Evolutionary conservation across 2,113 vertebrate species (phyloP), one percentile per base, ranked within the genome.

Genomic region (Panthera leo): DNA sequence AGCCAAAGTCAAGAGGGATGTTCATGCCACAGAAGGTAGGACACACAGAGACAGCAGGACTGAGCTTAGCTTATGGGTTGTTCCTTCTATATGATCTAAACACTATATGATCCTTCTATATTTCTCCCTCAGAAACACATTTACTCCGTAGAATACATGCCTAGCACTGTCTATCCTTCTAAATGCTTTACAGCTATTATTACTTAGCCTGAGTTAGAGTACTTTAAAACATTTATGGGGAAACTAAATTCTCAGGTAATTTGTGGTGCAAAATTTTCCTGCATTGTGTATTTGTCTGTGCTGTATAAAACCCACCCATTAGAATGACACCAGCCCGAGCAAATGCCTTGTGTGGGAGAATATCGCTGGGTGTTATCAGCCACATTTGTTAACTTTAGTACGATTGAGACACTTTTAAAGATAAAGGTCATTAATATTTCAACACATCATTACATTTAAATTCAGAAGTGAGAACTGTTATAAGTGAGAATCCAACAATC

Each of bases 391-490:
- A 98, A 96, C 94, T 95, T 97, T 71, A 97, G 83, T 92, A 94
- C 96, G 97, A 95, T 61, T 82, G 94, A 97, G 95, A 93, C 93
- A 93, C 80, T 96, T 96, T 96, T 97, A 97, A 98, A 97, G 97
- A 98, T 89, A 98, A 97, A 98, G 96, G 95, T 95, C 97, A 97
- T 98, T 97, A 98, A 98, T 97, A 97, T 98, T 98, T 97, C 70
- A 98, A 97, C 91, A 97, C 85, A 95, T 97, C 96, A 97, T 98
- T 98, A 97, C 87, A 96, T 96, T 97, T 97, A 97, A 97, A 98
- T 97, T 98, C 96, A 94, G 90, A 96, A 96, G 76, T 70, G 71
- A 97, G 92, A 92, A 97, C 94, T 94, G 78, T 97, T 98, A 86
- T 94, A 97, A 97, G 97, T 89, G 96, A 96, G 95, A 96, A 92